Percentiles rank a stretch among this genome's conserved stretches.
These are phyloP conservation scores for Nipponacmea schrenckii DNA, from an alignment of 2,888 invertebrate genomes.

Conservation along the genomic window DNA sequence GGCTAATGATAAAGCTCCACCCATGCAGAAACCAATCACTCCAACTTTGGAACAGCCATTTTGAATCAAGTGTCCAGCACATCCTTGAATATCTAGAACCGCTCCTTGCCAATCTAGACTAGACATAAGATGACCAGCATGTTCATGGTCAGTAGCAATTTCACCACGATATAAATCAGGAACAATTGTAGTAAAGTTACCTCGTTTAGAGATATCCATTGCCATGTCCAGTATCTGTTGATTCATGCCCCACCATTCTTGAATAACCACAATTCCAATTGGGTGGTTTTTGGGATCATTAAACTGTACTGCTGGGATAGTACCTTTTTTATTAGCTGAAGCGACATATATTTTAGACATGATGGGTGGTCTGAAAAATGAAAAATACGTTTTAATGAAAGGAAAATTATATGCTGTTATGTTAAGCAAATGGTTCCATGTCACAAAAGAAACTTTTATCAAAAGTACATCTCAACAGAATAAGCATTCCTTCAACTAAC, in stretches of 20 bases:
- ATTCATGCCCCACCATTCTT: conserved; percentile 59
- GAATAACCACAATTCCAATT: conserved; percentile 1
- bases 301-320: neutral
- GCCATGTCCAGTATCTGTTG: conserved; percentile 43
- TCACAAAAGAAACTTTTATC: too few species aligned
- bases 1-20: conserved; percentile 51
- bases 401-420: too few species aligned
- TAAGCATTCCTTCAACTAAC: too few species aligned
- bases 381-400: neutral
- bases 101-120: conserved; percentile 54
- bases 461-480: too few species aligned
- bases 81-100: conserved; percentile 47
- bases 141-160: conserved; percentile 43
- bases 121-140: conserved; percentile 49
- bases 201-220: conserved; percentile 31
- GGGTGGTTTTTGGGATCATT: neutral
- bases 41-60: conserved; percentile 46
- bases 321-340: neutral
- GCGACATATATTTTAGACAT: neutral
- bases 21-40: conserved; percentile 61
- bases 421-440: too few species aligned
- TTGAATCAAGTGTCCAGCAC: conserved; percentile 37
- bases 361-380: neutral
- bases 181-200: conserved; percentile 43
- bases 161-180: conserved; percentile 52